Evolutionary conservation across 2,113 vertebrate genomes (phyloP).

Genomic region (Sporophila hypoxantha): DNA sequence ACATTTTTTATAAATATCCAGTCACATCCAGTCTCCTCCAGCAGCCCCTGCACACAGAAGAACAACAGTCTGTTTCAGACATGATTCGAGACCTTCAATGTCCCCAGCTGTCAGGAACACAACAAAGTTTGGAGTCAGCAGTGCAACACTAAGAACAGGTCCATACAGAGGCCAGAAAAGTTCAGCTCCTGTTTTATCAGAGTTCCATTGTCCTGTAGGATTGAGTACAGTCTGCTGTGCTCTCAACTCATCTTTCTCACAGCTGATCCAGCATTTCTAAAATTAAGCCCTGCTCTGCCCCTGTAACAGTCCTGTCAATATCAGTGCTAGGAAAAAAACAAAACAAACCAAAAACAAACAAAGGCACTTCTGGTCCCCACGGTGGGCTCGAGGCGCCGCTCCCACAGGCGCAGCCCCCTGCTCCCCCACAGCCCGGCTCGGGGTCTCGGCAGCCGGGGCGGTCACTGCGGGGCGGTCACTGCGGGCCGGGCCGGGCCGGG

Average conservation of each 20-base stretch:
- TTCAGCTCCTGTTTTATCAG: not conserved
- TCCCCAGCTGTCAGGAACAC: not conserved
- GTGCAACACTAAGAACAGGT: not conserved
- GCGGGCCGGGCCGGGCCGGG: not conserved
- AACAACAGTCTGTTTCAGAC: not conserved
- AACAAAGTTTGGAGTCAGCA: not conserved
- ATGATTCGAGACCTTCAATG: not conserved
- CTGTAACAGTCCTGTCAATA: not conserved
- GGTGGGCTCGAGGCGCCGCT: not conserved
- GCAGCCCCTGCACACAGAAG: not conserved
- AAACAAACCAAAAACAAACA: not conserved
- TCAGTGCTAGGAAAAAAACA: not conserved
- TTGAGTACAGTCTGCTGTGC: not conserved
- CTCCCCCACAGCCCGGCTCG: not conserved
- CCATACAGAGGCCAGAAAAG: not conserved
- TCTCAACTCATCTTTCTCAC: not conserved
- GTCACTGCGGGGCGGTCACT: not conserved
- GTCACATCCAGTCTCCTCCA: not conserved
- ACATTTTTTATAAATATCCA: not conserved
- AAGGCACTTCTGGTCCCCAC: not conserved
- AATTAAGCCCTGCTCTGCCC: not conserved
- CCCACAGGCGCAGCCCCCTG: not conserved
- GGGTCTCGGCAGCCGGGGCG: not conserved
- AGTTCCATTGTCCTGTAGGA: not conserved
- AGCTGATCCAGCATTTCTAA: not conserved